Evolutionary conservation across 2,888 invertebrate species (phyloP), one percentile per base, ranked within the genome.

Genomic region (Epistrophe eligans): DNA sequence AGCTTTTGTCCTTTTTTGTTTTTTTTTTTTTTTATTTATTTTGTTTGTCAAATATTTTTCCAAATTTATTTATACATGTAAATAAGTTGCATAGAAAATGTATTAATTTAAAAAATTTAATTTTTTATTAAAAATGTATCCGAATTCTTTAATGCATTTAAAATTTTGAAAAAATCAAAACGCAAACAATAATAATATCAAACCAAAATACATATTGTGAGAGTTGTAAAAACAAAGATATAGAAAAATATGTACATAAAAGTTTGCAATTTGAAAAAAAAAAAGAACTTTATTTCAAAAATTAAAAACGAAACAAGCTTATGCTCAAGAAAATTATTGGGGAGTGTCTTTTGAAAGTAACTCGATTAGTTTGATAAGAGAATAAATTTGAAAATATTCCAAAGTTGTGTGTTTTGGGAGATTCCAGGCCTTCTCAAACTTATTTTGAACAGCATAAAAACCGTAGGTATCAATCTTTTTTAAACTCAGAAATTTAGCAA

Each of bases 201-300:
- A 38, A 9, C 13, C 15, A 50, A 70, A 48, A 62, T 40, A 60
- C 45, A 79, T 79, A 79, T 62, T 71, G 24, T 28, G 52, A 52
- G 15, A 11, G 15, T 13, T 0, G 15, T 71, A 45, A 45, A n/a
- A 45, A n/a, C 8, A n/a, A n/a, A 8, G 43, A n/a, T 45, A 8
- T 8, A 45, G 2, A 8, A 8, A 43, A 6, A 15, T 45, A 45
- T 6, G 70, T 50, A 64, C 17, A n/a, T 45, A 74, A 48, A 10
- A 48, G 17, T 48, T 48, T 17, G 48, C 17, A 10, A 17, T 48
- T 48, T 48, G 2, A 11, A 19, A 50, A 19, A 10, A 5, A 19
- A 19, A 19, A 19, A 10, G 10, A 2, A 5, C 4, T 19, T 19
- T 19, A 11, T 10, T 79, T 24, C 5, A 64, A 40, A 45, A 55